Evolutionary conservation across 1,140 invertebrate genomes (phyloP), one percentile per base, ranked within the genome.

Genomic region (Galleria mellonella): DNA sequence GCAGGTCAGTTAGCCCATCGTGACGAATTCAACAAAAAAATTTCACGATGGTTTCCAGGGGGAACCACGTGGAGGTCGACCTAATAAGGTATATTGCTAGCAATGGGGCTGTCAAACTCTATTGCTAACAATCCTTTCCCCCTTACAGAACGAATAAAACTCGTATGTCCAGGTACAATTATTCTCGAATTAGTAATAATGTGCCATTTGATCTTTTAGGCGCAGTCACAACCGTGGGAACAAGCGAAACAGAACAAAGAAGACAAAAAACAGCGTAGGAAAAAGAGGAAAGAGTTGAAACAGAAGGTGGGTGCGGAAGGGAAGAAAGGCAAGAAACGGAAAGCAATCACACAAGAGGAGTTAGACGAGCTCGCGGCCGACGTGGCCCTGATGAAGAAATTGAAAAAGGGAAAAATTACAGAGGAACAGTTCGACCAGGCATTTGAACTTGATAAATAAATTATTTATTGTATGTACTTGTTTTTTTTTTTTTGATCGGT

Each of bases 321-420:
- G 39, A 83, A 74, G 33, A 77, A 82, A 47, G 85, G 83, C 11
- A 90, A 89, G 51, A 83, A 87, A 55, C 79, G 87, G 54, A 74
- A 86, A 56, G 82, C 89, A 44, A 87, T 90, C 27, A 90, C 89
- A 12, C 88, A 93, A 57, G 92, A 94, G 53, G 95, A 98, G 55
- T 71, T 96, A n/a, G 90, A 94, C 35, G 95, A 97, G 66, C 75
- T 98, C 17, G 91, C 91, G 4, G 92, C 91, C 51, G 96, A 98
- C 79, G 90, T 95, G 33, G 90, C 91, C 1, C 83, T 98, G 27
- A 88, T 97, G 11, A 98, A 97, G 72, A 96, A 96, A 70, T 86
- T 96, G 0, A 97, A 97, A 72, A 95, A 92, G 64, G 92, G 94
- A 64, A 97, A 97, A 62, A 91, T 92, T 10, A 86, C 78, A 1